A percentile compares a stretch with the other conserved stretches of the same genome.
Conservation (phyloP, 2,888 invertebrate genomes). For the Acrocyrtus sp. region DNA sequence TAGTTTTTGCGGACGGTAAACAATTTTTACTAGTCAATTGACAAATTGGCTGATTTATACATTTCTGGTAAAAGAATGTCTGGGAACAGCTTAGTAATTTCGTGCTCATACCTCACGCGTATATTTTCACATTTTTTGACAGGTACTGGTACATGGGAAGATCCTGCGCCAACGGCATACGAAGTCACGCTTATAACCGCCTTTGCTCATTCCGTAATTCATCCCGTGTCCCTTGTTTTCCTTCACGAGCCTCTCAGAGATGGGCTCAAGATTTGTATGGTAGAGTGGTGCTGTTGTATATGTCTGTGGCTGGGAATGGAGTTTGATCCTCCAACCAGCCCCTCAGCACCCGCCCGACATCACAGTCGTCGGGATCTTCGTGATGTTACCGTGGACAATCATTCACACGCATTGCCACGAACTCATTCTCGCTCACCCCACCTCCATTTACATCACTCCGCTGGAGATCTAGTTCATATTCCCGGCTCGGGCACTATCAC, state of each 20-base stretch:
- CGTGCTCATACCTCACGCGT: slow-evolving; percentile 19
- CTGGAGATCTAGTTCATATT: slow-evolving; percentile 51
- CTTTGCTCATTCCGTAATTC: slow-evolving; percentile 86
- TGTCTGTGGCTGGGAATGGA: slow-evolving; percentile 66
- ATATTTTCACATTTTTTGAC: slow-evolving; percentile 16
- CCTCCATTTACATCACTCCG: slow-evolving; percentile 48
- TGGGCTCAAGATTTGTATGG: slow-evolving; percentile 58
- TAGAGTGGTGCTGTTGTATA: slow-evolving; percentile 75
- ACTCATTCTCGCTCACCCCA: slow-evolving; percentile 55
- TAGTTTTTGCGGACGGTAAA: background rate
- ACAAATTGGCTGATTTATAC: slow-evolving; percentile 52
- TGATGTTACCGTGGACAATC: slow-evolving; percentile 53
- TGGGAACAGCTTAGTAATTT: background rate
- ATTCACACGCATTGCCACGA: slow-evolving; percentile 49
- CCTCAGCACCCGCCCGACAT: slow-evolving; percentile 42
- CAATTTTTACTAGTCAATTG: slow-evolving; percentile 18
- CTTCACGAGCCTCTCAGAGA: slow-evolving; percentile 69
- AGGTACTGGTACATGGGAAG: slow-evolving; percentile 62
- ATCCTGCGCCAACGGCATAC: slow-evolving; percentile 62
- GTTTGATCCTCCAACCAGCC: slow-evolving; percentile 55
- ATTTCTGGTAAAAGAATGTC: too few species aligned
- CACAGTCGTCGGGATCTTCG: slow-evolving; percentile 51
- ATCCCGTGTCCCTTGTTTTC: slow-evolving; percentile 82
- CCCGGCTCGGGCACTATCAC: slow-evolving; percentile 55
- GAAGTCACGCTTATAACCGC: slow-evolving; percentile 87